Base-by-base conservation (phyloP, 2,888 invertebrate species). In the Drosophila recens region DNA sequence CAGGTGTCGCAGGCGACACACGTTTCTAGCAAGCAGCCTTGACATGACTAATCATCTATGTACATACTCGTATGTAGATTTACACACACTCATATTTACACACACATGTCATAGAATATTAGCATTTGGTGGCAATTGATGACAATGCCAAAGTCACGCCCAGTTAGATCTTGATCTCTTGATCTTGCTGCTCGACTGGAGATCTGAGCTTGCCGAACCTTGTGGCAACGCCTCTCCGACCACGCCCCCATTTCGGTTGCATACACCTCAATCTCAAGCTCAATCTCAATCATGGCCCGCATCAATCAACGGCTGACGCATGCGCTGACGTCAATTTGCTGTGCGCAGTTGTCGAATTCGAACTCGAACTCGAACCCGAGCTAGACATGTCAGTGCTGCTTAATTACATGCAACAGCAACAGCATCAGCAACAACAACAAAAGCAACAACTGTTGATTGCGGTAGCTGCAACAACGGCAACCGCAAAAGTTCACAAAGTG, bases 311-410 rank as follows among this genome's bases (percentile, higher is more conserved):
- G 10, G 57, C 75, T 81, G 89, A 88, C 87, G 87, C 89, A 86
- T 76, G 77, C 74, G 84, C 87, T 89, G 71, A 84, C 85, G 85
- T 89, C 85, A 87, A 75, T 87, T 86, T 78, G 87, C 72, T 46
- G 70, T 69, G 58, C 67, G 38, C 65, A 53, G 72, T 72, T 83
- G 87, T 88, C 87, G 69, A 61, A 71, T 67, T 77, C 89, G 72
- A 70, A 48, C 38, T 27, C 57, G 57, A 36, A 75, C 69, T 67
- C 75, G 73, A 80, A 78, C 74, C 70, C 83, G 67, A 75, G 73
- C 83, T 79, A 78, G 88, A 89, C 88, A 87, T 87, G 89, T 89
- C 87, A 87, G 79, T 87, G 88, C 46, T 87, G 83, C 71, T 89
- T 87, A 87, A 87, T 87, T 88, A 78, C 81, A 83, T 87, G 74